phyloP scores from a whole-genome alignment of 2,113 vertebrate species.

The Corythornis cristatus region DNA sequence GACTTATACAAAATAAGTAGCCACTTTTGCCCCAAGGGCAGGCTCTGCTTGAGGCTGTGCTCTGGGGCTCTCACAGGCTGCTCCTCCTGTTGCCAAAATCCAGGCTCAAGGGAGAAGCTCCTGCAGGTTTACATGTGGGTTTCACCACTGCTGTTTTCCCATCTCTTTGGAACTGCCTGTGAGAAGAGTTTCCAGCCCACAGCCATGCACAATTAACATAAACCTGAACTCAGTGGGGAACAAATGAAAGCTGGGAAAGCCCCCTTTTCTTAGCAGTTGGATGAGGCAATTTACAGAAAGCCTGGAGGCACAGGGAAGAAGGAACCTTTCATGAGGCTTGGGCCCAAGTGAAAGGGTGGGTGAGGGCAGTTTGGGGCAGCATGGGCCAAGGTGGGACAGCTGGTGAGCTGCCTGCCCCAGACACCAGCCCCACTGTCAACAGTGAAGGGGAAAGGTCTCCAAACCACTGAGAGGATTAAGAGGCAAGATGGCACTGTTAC shows the following conservation, averaged over 20 bases:
- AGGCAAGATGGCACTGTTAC: rapidly evolving
- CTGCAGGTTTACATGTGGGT: neutral
- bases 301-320: neutral
- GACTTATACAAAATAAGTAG: neutral
- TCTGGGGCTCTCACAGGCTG: neutral
- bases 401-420: neutral
- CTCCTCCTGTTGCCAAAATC: neutral
- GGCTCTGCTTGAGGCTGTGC: neutral
- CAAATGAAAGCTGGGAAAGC: constrained; percentile 57
- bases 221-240: neutral
- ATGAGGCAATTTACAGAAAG: constrained; percentile 28
- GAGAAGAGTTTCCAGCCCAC: constrained; percentile 39
- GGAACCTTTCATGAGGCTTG: constrained; percentile 9
- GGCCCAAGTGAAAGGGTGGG: neutral
- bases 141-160: neutral
- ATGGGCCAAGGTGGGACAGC: neutral
- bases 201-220: neutral
- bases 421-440: neutral
- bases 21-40: neutral
- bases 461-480: neutral
- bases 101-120: neutral
- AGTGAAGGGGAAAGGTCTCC: neutral
- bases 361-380: neutral
- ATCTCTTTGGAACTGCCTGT: neutral
- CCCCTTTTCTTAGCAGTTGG: constrained; percentile 42